Evolutionary conservation across 2,113 vertebrate species (phyloP), one percentile per base, ranked within the genome.

Genomic region (Aspiorhynchus laticeps): DNA sequence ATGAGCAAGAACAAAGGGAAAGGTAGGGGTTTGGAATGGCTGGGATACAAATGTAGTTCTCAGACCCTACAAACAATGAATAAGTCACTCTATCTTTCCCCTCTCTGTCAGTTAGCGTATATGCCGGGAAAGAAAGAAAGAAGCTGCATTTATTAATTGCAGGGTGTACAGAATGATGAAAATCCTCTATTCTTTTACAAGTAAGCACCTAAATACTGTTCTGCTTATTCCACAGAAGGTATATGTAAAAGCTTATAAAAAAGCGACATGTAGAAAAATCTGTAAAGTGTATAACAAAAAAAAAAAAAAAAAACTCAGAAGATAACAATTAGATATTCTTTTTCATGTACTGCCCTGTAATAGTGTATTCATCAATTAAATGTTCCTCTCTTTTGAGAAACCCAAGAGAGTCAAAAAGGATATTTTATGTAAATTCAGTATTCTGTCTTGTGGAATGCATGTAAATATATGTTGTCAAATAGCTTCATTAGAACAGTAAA

Each of bases 1-100:
- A 63, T n/a, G 67, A 61, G 21, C 6, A 31, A 24, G 31, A 84
- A 73, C 82, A 73, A 81, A 74, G 48, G 17, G 48, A 80, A 86
- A 86, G 38, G 78, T 61, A n/a, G 67, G 51, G 15, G 67, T 43
- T 76, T 48, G 56, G 24, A 82, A 76, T 28, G 78, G 38, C 26
- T 61, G 36, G 59, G 69, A 61, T 46, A 19, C 26, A 36, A 73
- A 53, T 28, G 14, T 7, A 38, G 28, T 73, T 73, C 28, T 73
- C 82, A 38, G 67, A 28, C 5, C 59, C 7, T 11, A 51, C 75
- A 36, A 61, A 31, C 31, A 75, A 80, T 48, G 78, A 61, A 48
- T 71, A 43, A 63, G 41, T 51, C 53, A 59, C 53, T 59, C 19
- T 8, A 77, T 28, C 36, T 33, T 59, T 48, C 53, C 14, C 17